A percentile compares a stretch with the other conserved stretches of the same genome.
phyloP scores from a whole-genome alignment of 23 tunicate genomes.

The Styela clava region DNA sequence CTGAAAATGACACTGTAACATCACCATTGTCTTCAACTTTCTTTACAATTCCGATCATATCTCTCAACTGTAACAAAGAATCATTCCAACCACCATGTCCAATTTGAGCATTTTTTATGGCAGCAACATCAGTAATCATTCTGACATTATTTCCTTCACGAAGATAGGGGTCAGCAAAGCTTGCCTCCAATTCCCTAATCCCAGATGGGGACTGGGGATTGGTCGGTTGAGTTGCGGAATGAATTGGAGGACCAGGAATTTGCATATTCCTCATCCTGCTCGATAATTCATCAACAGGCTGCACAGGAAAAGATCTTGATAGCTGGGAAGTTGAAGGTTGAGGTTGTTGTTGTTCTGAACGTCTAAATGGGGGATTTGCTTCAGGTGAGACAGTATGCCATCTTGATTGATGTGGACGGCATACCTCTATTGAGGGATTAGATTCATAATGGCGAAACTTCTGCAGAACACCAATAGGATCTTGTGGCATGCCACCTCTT shows the following conservation, averaged over 20 bases:
- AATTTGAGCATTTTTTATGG: conserved; percentile 28
- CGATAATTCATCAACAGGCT: neutral
- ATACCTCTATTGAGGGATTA: neutral
- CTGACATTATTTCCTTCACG: conserved; percentile 9
- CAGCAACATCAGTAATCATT: conserved; percentile 23
- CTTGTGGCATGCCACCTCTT: neutral
- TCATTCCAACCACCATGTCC: conserved; percentile 32
- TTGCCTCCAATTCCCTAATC: neutral
- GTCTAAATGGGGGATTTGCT: neutral
- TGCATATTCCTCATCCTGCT: neutral
- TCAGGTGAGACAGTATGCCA: neutral
- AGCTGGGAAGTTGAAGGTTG: neutral
- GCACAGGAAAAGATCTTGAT: neutral
- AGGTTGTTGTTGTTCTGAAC: neutral
- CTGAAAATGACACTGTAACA: conserved; percentile 11
- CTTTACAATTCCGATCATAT: neutral
- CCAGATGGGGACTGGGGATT: neutral
- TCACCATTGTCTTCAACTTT: conserved; percentile 23
- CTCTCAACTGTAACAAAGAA: neutral
- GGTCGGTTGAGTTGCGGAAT: neutral
- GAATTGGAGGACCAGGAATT: neutral
- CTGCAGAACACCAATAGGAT: neutral
- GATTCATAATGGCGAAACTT: neutral
- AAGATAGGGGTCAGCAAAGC: conserved; percentile 23
- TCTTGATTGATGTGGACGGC: too few relatives aligned